A percentile compares a stretch with the other conserved stretches of the same genome.
Conservation (phyloP, 1,140 invertebrate genomes). For the Gyrodactylus salaris region DNA sequence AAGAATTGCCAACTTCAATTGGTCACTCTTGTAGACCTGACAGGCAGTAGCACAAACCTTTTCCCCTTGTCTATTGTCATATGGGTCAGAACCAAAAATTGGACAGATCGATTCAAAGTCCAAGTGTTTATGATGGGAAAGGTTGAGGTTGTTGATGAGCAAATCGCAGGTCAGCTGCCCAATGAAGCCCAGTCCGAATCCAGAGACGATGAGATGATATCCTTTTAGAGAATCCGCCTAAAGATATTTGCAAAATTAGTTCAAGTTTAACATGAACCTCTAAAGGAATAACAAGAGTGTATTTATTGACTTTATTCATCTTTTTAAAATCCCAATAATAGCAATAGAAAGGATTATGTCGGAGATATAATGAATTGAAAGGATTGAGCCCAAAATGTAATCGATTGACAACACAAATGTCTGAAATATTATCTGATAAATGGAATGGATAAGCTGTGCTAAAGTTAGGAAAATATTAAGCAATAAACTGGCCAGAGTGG, state of each 20-base stretch:
- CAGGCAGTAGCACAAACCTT: background rate
- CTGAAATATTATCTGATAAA: background rate
- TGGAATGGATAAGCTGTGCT: too few species aligned
- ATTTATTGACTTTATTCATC: background rate
- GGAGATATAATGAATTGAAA: background rate
- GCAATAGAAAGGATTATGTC: background rate
- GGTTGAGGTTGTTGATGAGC: background rate
- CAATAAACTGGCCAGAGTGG: too few species aligned
- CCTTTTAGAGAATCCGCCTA: background rate
- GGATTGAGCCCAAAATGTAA: background rate
- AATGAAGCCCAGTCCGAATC: background rate
- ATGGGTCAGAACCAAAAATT: background rate
- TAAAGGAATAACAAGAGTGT: background rate
- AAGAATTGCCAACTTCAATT: background rate
- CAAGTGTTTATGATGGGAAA: background rate
- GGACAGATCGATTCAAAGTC: background rate
- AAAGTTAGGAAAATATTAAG: too few species aligned
- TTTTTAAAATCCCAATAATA: too few species aligned
- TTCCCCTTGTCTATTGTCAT: background rate
- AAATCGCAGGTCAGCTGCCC: background rate
- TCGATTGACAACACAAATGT: background rate
- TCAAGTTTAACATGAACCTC: too few species aligned
- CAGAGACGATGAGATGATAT: background rate
- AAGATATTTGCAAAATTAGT: background rate
- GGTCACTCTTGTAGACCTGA: background rate